These are phyloP conservation scores for Drosophila athabasca DNA, from an alignment of 1,140 invertebrate genomes.

Conservation along the genomic window DNA sequence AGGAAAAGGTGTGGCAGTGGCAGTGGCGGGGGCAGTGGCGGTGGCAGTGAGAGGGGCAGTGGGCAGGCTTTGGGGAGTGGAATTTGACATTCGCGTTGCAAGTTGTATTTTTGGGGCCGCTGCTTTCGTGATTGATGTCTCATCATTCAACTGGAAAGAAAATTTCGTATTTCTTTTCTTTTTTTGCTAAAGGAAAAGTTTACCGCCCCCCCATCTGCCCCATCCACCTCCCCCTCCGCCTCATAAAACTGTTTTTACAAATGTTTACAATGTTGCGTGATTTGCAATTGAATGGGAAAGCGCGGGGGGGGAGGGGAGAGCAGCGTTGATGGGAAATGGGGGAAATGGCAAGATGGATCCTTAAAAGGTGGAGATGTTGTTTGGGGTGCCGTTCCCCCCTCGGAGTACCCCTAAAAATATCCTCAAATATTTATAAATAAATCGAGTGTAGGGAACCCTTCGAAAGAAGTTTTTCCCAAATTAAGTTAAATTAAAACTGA, in stretches of 20 bases:
- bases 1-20: constrained; percentile 48
- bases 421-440: constrained; percentile 38
- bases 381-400: no score
- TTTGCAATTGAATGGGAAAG: constrained; percentile 75
- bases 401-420: background rate
- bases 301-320: no score
- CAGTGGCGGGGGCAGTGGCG: background rate
- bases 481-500: constrained; percentile 6
- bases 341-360: constrained; percentile 37
- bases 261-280: constrained; percentile 82
- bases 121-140: constrained; percentile 71
- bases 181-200: background rate
- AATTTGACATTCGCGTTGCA: constrained; percentile 66
- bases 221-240: constrained; percentile 3
- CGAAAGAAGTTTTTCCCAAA: constrained; percentile 7
- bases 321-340: constrained; percentile 13
- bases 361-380: constrained; percentile 41
- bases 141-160: constrained; percentile 69
- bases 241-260: constrained; percentile 75
- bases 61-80: background rate
- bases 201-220: constrained; percentile 6
- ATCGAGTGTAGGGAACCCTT: constrained; percentile 2
- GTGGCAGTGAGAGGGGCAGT: background rate
- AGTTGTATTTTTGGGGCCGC: constrained; percentile 54
- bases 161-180: constrained; percentile 4